Evolutionary conservation across 2,113 vertebrate species (phyloP).

Genomic region (Chloropsis cyanopogon): DNA sequence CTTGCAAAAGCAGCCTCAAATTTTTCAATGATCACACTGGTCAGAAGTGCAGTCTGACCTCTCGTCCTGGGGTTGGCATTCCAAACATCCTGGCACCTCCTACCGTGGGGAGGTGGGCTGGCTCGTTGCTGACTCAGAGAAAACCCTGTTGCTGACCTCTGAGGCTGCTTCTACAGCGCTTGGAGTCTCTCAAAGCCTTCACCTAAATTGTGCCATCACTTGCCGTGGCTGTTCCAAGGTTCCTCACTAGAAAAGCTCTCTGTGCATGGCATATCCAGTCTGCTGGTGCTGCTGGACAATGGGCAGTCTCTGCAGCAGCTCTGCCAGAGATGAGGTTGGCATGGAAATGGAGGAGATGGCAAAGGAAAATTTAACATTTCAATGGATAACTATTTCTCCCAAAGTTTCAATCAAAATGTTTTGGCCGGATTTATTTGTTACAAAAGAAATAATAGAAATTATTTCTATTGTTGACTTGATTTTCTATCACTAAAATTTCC

Average conservation of each 20-base stretch:
- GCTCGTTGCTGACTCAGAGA: background rate
- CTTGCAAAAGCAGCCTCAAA: slow-evolving; percentile 45
- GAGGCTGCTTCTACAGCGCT: background rate
- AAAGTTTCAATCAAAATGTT: background rate
- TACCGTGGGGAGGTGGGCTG: background rate
- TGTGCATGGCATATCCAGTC: fast-evolving
- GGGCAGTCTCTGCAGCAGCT: background rate
- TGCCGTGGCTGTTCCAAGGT: background rate
- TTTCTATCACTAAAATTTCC: background rate
- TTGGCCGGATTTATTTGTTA: background rate
- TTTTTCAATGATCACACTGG: background rate
- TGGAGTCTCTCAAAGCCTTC: background rate
- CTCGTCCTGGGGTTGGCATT: background rate
- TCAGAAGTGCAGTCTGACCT: slow-evolving; percentile 7
- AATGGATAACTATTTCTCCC: background rate
- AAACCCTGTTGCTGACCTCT: background rate
- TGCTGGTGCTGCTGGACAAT: background rate
- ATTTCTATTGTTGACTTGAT: background rate
- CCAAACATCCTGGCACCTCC: background rate
- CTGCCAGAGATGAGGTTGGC: background rate
- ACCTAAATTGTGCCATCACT: background rate
- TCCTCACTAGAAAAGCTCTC: background rate
- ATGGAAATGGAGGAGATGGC: background rate
- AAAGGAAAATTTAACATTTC: background rate
- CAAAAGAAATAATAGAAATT: background rate